Percentiles rank a stretch among this genome's conserved stretches.
These are phyloP conservation scores for Cygnus buccinator DNA, from an alignment of 2,113 vertebrate genomes.

Conservation along the genomic window DNA sequence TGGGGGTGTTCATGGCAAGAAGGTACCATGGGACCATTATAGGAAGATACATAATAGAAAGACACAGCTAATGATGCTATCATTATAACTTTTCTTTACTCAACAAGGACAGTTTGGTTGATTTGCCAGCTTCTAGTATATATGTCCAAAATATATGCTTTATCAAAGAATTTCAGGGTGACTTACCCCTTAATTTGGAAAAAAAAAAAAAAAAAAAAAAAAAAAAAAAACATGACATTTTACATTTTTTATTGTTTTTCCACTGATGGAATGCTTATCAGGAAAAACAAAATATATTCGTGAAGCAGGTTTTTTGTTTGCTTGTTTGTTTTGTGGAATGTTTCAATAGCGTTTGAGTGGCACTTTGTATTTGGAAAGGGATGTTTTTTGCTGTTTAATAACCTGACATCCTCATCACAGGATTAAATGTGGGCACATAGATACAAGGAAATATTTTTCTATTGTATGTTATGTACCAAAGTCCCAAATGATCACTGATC, in stretches of 20 bases:
- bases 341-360: background rate
- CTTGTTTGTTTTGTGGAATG: background rate
- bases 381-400: background rate
- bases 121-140: background rate
- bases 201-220: too few relatives aligned
- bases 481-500: background rate
- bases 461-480: background rate
- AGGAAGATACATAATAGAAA: background rate
- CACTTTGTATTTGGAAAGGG: background rate
- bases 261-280: background rate
- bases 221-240: background rate
- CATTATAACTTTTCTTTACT: background rate
- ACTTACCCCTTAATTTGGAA: background rate
- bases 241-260: background rate
- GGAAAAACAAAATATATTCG: background rate
- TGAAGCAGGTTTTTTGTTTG: too few relatives aligned
- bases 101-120: background rate
- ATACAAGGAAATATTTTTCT: background rate
- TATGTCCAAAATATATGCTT: background rate
- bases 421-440: background rate
- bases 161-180: background rate
- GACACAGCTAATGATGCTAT: background rate
- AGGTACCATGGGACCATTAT: rapidly evolving
- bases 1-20: background rate
- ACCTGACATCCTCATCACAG: background rate